Conservation (phyloP, 2,113 vertebrate genomes). For the Psilopogon haemacephalus region DNA sequence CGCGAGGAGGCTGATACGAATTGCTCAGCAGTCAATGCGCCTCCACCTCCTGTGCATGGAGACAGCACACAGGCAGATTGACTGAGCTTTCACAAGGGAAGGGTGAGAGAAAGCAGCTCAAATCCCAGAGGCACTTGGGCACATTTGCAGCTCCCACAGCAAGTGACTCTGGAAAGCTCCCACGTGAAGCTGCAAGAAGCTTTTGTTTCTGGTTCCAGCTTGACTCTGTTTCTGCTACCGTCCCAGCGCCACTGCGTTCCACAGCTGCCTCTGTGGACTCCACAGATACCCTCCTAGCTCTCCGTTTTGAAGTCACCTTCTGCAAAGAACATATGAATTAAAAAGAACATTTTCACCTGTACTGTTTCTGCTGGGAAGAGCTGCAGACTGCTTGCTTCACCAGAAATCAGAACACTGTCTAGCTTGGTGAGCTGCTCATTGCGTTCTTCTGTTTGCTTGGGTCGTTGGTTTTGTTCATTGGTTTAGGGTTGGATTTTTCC, state of each 20-base stretch:
- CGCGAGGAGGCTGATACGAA: rapidly evolving
- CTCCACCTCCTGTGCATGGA: rapidly evolving
- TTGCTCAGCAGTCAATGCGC: not conserved
- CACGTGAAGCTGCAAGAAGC: not conserved
- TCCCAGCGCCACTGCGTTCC: not conserved
- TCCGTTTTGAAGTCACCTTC: not conserved
- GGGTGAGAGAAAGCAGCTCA: not conserved
- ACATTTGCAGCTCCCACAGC: not conserved
- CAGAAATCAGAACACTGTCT: not conserved
- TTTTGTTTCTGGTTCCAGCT: not conserved
- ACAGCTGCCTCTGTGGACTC: not conserved
- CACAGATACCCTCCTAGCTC: rapidly evolving
- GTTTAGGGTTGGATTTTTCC: no score
- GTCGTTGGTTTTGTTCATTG: not conserved
- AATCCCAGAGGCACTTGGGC: not conserved
- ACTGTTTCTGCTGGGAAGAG: not conserved
- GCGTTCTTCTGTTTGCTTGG: not conserved
- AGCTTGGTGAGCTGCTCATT: not conserved
- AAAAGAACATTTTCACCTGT: not conserved
- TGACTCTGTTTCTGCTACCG: not conserved
- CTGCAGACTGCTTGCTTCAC: not conserved
- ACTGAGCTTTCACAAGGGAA: rapidly evolving
- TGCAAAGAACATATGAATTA: not conserved
- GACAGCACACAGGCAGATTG: rapidly evolving
- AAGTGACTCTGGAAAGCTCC: not conserved